A percentile compares a stretch with the other conserved stretches of the same genome.
Evolutionary conservation across 2,888 invertebrate species (phyloP).

Genomic region (Oscheius sp.): DNA sequence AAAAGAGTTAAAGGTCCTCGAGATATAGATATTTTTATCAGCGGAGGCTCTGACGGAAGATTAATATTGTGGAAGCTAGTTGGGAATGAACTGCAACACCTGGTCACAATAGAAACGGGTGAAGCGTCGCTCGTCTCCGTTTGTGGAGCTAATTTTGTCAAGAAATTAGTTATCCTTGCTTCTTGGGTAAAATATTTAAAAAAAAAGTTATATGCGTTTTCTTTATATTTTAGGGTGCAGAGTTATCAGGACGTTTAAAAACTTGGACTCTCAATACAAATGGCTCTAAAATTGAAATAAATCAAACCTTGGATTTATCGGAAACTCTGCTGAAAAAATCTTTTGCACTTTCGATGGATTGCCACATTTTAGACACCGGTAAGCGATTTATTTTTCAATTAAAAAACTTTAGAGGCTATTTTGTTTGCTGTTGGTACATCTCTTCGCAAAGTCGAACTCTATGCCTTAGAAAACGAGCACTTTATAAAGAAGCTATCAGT

Average conservation of each 20-base stretch:
- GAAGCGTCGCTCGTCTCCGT: slow-evolving; percentile 3
- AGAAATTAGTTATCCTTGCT: slow-evolving; percentile 1
- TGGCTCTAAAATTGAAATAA: neutral
- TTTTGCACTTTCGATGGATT: slow-evolving; percentile 18
- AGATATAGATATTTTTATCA: slow-evolving; percentile 20
- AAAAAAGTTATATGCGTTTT: neutral
- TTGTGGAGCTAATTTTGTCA: neutral
- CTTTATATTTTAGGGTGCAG: slow-evolving; percentile 6
- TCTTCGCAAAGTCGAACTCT: slow-evolving; percentile 53
- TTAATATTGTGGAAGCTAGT: slow-evolving; percentile 34
- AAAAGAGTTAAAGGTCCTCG: slow-evolving; percentile 36
- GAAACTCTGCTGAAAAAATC: slow-evolving; percentile 2
- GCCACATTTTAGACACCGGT: slow-evolving; percentile 17
- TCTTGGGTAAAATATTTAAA: slow-evolving; percentile 12
- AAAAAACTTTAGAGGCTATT: slow-evolving; percentile 12
- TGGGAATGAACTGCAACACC: slow-evolving; percentile 6
- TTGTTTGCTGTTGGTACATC: slow-evolving; percentile 57
- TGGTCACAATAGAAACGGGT: neutral
- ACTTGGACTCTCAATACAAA: slow-evolving; percentile 16
- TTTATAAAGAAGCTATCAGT: slow-evolving; percentile 41
- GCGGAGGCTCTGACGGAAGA: slow-evolving; percentile 31
- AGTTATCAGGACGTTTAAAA: neutral
- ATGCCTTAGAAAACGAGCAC: slow-evolving; percentile 16
- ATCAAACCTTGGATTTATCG: neutral
- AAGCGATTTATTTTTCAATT: neutral